These are phyloP conservation scores for Archilochus colubris DNA, from an alignment of 2,113 vertebrate species.

Conservation along the genomic window DNA sequence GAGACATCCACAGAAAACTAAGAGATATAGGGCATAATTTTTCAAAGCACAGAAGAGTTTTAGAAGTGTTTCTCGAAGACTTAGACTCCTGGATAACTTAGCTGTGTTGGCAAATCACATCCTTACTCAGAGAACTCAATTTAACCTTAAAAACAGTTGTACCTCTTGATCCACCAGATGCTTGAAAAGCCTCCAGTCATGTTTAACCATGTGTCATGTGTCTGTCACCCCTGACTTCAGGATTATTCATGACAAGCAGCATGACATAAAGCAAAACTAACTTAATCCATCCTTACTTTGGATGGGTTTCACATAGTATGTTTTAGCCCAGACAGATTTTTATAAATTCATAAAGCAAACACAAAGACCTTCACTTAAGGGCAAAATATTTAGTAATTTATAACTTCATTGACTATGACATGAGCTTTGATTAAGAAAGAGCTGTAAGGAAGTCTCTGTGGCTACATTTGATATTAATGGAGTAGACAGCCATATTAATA, in stretches of 20 bases:
- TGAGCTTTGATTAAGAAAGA: not conserved
- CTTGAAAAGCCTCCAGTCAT: not conserved
- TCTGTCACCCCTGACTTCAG: not conserved
- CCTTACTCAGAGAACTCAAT: not conserved
- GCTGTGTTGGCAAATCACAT: not conserved
- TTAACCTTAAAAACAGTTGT: not conserved
- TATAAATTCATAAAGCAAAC: not conserved
- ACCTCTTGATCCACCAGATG: not conserved
- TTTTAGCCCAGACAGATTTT: not conserved
- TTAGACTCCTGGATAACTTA: not conserved
- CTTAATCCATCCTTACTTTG: not conserved
- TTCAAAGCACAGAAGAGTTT: not conserved
- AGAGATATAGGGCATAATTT: not conserved
- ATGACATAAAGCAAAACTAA: constrained; percentile 16
- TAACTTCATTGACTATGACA: not conserved
- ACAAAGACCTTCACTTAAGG: not conserved
- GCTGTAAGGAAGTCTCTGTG: not conserved
- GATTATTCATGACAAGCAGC: not conserved
- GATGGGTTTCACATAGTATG: not conserved
- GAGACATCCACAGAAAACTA: not conserved
- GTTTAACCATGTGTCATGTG: not conserved
- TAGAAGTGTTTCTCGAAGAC: not conserved
- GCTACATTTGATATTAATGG: not conserved
- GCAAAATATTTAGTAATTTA: constrained; percentile 1
- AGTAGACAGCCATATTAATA: not conserved